Evolutionary conservation across 2,888 invertebrate genomes (phyloP), one percentile per base, ranked within the genome.

Genomic region (Silvanus unidentatus): DNA sequence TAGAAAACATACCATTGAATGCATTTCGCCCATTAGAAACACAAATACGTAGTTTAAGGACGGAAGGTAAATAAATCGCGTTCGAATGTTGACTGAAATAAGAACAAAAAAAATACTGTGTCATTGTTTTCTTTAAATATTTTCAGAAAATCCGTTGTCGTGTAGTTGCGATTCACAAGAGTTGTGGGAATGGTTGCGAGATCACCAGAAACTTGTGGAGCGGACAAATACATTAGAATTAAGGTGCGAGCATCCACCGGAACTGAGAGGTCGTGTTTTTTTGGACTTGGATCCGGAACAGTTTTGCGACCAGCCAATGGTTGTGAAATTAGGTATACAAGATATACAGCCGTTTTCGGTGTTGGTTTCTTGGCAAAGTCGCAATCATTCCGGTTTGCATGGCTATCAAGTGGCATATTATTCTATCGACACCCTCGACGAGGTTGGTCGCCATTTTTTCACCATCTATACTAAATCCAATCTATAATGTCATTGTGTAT

Each of bases 91-190:
- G n/a, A n/a, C n/a, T 22, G 15, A 16, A 28, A 5, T 15, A 28
- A 16, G 16, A 16, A 8, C 16, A 40, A n/a, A 40, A 11, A 32
- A 32, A 32, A 11, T 32, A 8, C 32, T 22, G 8, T 22, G 3
- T 22, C 8, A 6, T 12, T 34, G 5, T 4, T 13, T 6, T 34
- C 6, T 46, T 15, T 45, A 14, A 27, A 22, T 38, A 8, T 22
- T 5, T 5, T 4, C n/a, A 89, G 92, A 88, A 66, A 94, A 94
- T 73, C 93, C 94, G 36, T 75, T 94, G 58, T 83, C 85, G 52
- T 95, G 94, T 72, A 87, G 84, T 64, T 95, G 94, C 70, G 89
- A 92, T 68, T 83, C 91, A 47, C 88, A 91, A 72, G 88, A 90
- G 68, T 78, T 92, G 39, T 92, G 94, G 89, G 87, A 86, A 73